Evolutionary conservation across 2,113 vertebrate genomes (phyloP).

Genomic region (Carollia perspicillata): DNA sequence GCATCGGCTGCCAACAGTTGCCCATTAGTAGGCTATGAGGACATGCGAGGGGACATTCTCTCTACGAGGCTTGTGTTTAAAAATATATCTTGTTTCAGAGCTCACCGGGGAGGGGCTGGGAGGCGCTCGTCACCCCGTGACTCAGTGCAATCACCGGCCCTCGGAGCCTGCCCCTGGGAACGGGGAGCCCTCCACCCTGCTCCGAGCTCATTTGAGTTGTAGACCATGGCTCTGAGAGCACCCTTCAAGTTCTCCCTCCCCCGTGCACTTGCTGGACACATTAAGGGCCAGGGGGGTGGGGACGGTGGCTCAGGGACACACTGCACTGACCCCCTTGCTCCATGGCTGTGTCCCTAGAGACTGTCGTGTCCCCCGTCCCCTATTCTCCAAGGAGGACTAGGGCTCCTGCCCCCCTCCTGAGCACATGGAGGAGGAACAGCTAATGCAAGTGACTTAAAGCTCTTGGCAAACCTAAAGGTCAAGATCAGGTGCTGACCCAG

Average conservation of each 20-base stretch:
- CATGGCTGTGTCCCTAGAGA: neutral
- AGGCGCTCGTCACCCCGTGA: neutral
- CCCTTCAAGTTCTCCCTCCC: neutral
- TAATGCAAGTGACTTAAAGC: neutral
- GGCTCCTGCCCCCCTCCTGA: neutral
- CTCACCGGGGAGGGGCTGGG: neutral
- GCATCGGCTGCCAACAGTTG: neutral
- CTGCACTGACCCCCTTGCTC: neutral
- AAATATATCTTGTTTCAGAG: slow-evolving; percentile 34
- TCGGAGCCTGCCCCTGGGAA: neutral
- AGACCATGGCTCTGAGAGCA: neutral
- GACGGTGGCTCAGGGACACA: no score
- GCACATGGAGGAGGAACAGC: neutral
- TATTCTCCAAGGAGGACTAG: neutral
- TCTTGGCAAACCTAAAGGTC: neutral
- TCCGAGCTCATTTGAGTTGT: neutral
- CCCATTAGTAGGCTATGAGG: slow-evolving; percentile 19
- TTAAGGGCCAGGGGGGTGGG: neutral
- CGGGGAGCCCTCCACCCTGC: neutral
- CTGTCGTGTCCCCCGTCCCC: neutral
- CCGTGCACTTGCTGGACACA: neutral
- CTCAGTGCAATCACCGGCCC: neutral
- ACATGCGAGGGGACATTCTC: neutral
- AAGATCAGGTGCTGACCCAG: neutral
- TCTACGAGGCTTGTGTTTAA: slow-evolving; percentile 1